Evolutionary conservation across 2,888 invertebrate genomes (phyloP).

Genomic region (Bellardia bayeri): DNA sequence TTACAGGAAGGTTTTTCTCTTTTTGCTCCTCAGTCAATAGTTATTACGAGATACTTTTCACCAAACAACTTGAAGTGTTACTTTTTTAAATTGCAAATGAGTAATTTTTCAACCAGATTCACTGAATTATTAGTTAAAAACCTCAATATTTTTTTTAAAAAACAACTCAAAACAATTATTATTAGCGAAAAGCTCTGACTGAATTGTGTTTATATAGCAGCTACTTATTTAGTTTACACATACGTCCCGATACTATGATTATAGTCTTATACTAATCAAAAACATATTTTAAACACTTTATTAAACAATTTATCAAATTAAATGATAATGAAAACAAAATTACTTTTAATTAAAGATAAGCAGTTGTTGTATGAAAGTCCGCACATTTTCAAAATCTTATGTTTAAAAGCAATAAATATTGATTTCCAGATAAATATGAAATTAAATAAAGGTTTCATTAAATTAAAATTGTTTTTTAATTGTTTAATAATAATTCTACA

Average conservation of each 20-base stretch:
- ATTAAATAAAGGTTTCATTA: not conserved
- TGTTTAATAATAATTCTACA: not conserved
- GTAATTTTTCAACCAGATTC: too few relatives aligned
- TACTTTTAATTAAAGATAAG: not conserved
- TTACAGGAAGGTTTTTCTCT: too few relatives aligned
- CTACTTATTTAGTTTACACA: not conserved
- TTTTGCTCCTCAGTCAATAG: too few relatives aligned
- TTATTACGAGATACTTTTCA: too few relatives aligned
- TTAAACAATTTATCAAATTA: not conserved
- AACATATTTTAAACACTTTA: constrained; percentile 2
- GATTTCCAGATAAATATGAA: not conserved
- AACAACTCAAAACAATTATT: too few relatives aligned
- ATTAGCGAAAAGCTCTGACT: too few relatives aligned
- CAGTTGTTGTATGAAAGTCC: not conserved
- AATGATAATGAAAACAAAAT: not conserved
- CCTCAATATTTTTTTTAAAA: too few relatives aligned
- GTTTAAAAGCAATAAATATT: not conserved
- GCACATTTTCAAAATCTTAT: not conserved
- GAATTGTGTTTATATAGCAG: not conserved
- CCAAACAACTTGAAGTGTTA: too few relatives aligned
- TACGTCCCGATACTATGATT: not conserved
- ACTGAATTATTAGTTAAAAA: too few relatives aligned
- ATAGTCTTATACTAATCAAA: not conserved
- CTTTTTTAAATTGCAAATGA: too few relatives aligned
- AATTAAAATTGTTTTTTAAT: not conserved